Base-by-base conservation (phyloP, 2,113 vertebrate species). In the Paradisaea rubra region DNA sequence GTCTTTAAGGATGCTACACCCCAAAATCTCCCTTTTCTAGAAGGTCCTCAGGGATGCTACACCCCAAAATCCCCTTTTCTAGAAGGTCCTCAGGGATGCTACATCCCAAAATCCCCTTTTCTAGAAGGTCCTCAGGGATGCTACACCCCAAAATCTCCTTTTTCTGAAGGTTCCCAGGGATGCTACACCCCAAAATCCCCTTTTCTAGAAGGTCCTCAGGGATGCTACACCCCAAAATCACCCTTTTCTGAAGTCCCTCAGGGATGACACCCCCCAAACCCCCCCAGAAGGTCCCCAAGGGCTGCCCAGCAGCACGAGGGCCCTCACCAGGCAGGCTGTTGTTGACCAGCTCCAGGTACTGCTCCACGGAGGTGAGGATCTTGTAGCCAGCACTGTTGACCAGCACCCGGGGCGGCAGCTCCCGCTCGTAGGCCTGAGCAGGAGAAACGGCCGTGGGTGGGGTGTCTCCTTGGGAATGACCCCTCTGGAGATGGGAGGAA, bases 351-450 rank as follows among this genome's bases (percentile, higher is more conserved):
- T 98, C 98, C 89, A 98, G 87, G 93, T 99, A 99, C 94, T 98
- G 98, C 35, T 99, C 99, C 95, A 99, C 64, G 0, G 99, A 99
- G 42, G 97, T 98, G 96, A 99, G 97, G n/a, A 98, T 96, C 94
- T 97, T 99, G 98, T 99, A 99, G 68, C 99, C 99, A 0, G 99
- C 99, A 0, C 98, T 99, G 98, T 98, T 99, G 96, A 99, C 96
- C 92, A 98, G 72, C 15, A 97, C 90, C 3, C 98, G 98, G 6
- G 99, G 98, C 1, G 98, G 97, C 18, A 99, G 95, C 28, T 98
- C 98, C 49, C 98, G 96, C 24, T 99, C 99, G 4, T 98, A 98
- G 66, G 98, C 98, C 99, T 99, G 95, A 33, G 52, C 37, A 54
- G 93, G 33, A 74, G 49, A 44, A 86, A 78, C 3, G 56, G 42